Evolutionary conservation across 2,888 invertebrate species (phyloP).

Genomic region (Actias luna): DNA sequence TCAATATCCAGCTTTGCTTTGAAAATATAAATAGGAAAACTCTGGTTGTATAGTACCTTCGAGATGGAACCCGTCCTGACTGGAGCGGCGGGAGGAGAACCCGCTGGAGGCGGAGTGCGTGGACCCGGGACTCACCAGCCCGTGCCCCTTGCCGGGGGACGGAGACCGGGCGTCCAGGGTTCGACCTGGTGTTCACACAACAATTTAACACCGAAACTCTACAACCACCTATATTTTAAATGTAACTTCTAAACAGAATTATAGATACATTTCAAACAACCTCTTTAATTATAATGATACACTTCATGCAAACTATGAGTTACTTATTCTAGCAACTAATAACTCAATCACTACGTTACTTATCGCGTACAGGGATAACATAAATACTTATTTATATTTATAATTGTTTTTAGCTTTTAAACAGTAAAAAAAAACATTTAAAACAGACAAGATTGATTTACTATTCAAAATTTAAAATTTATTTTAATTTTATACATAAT

Average conservation of each 20-base stretch:
- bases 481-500: no score
- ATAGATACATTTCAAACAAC: no score
- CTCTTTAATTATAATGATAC: no score
- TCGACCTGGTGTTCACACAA: slow-evolving; percentile 69
- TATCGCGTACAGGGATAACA: no score
- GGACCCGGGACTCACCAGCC: slow-evolving; percentile 86
- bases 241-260: background rate
- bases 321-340: no score
- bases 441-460: no score
- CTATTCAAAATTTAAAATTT: no score
- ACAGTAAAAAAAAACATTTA: no score
- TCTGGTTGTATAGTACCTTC: slow-evolving; percentile 84
- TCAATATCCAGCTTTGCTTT: background rate
- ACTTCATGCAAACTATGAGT: no score
- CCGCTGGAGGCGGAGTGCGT: slow-evolving; percentile 95
- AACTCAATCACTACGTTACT: no score
- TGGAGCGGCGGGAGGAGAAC: slow-evolving; percentile 95
- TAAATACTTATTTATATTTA: no score
- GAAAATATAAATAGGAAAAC: slow-evolving; percentile 8
- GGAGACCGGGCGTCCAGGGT: slow-evolving; percentile 90
- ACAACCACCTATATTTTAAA: background rate
- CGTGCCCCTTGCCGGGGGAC: slow-evolving; percentile 87
- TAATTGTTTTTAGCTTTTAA: no score
- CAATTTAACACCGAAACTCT: background rate
- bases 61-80: slow-evolving; percentile 94